Evolutionary conservation across 2,888 invertebrate genomes (phyloP), one percentile per base, ranked within the genome.

Genomic region (Myopa tessellatipennis): DNA sequence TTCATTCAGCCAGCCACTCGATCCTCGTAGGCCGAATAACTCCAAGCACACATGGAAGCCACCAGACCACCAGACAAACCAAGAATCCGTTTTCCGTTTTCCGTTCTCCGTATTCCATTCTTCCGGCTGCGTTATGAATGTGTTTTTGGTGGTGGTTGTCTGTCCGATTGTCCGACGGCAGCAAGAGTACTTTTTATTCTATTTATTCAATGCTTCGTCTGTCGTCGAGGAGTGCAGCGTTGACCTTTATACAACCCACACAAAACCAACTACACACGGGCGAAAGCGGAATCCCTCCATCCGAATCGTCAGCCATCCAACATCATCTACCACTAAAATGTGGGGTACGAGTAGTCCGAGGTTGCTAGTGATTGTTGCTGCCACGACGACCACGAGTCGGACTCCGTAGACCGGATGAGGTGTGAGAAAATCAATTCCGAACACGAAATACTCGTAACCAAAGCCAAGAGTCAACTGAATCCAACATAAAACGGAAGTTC

Each of bases 371-470:
- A 12, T 72, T 40, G 16, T 38, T 72, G 18, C 40, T 72, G 38
- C 16, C 38, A n/a, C 67, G 16, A 40, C n/a, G 38, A 40, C 36
- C 40, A 67, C 40, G 34, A 26, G 2, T 36, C 36, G 34, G 40
- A n/a, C 26, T 26, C 1, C 12, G 40, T 36, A 8, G 36, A 26
- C 12, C 10, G 55, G 16, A 16, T n/a, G 18, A 36, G 16, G 79
- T 71, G 67, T 74, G 79, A 61, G 77, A 79, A 79, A 79, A 79
- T 79, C 79, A 77, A 79, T 79, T 63, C n/a, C 38, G 18, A 40
- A 73, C n/a, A 60, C 73, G 36, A 61, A 73, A 73, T 18, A 52
- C 45, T 45, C 45, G 45, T 10, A 55, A 67, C 36, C 40, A 6
- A 12, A 67, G 3, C 67, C 14, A 18, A 67, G 40, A 14, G n/a